Percentiles rank a stretch among this genome's conserved stretches.
Evolutionary conservation across 2,888 invertebrate species (phyloP).

Genomic region (Spilarctia lutea): DNA sequence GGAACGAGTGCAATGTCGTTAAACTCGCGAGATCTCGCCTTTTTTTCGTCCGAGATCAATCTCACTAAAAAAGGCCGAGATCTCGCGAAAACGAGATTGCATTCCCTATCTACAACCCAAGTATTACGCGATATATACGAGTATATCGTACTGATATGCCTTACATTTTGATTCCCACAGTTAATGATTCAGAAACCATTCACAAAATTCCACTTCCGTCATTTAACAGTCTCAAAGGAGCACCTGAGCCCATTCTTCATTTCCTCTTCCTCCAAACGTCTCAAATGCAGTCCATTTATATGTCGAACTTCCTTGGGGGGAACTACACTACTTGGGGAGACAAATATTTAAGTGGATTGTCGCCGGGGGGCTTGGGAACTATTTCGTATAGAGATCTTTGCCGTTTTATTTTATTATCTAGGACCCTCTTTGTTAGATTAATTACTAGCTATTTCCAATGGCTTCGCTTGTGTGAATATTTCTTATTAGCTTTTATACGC

Average conservation of each 20-base stretch:
- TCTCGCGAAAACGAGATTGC: no score
- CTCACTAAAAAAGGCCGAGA: no score
- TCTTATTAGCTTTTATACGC: no score
- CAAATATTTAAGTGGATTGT: conserved; percentile 14
- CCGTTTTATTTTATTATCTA: background rate
- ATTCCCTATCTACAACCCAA: no score
- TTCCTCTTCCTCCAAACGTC: conserved; percentile 9
- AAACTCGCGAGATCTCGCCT: no score
- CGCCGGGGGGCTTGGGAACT: conserved; percentile 9
- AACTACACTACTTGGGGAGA: conserved; percentile 13
- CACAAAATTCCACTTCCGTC: conserved; percentile 3
- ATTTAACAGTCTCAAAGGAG: background rate
- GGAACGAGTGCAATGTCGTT: no score
- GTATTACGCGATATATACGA: no score
- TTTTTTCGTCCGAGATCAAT: no score
- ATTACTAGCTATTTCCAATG: background rate
- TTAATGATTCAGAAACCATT: conserved; percentile 2
- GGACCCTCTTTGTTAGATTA: background rate
- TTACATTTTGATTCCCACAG: background rate
- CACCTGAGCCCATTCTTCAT: conserved; percentile 3
- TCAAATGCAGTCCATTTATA: conserved; percentile 14
- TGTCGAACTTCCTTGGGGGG: conserved; percentile 18
- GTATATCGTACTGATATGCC: no score
- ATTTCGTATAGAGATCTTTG: background rate
- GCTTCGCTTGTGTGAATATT: no score